Conservation (phyloP, 1,140 invertebrate species). For the Tetramorium simillimum region DNA sequence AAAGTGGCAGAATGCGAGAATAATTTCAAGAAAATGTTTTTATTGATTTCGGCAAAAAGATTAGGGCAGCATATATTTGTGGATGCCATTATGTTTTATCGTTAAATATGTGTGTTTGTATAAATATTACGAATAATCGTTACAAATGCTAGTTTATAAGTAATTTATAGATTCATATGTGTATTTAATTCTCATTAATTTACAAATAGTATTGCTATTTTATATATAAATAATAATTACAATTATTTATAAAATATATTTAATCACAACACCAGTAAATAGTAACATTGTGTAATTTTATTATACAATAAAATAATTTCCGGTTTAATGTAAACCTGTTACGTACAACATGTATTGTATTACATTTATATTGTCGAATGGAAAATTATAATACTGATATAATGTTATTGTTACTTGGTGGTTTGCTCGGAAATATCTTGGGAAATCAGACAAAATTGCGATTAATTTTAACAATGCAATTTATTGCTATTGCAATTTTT, state of each 20-base stretch:
- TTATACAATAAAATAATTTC: too few species aligned
- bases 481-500: not conserved
- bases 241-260: not conserved
- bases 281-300: too few species aligned
- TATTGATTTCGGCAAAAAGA: conserved; percentile 11
- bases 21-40: not conserved
- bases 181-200: not conserved
- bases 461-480: not conserved
- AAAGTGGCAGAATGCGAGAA: not conserved
- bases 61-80: not conserved
- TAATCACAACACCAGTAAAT: too few species aligned
- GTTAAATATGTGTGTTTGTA: not conserved
- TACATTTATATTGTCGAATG: too few species aligned
- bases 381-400: too few species aligned
- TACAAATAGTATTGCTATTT: not conserved
- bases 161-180: not conserved
- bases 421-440: too few species aligned
- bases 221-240: conserved; percentile 1
- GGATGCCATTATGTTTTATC: not conserved
- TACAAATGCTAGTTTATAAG: not conserved
- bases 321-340: too few species aligned
- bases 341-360: too few species aligned
- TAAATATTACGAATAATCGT: not conserved
- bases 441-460: not conserved
- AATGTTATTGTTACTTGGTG: too few species aligned